phyloP scores from a whole-genome alignment of 2,888 invertebrate genomes.

The Fragum fragum region DNA sequence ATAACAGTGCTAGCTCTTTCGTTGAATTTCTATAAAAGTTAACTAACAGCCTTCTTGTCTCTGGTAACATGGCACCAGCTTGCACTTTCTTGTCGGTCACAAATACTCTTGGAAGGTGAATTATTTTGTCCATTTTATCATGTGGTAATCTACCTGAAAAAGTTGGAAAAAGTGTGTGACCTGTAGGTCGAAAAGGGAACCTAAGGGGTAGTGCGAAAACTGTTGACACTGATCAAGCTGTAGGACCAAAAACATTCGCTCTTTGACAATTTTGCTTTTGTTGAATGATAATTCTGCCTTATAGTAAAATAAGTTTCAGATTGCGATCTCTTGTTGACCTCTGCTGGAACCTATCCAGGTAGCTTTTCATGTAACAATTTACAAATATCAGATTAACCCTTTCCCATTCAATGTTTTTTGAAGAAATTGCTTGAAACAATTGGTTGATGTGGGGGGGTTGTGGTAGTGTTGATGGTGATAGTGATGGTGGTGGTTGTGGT shows the following conservation, averaged over 20 bases:
- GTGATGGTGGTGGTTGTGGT: too few species aligned
- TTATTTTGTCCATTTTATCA: not conserved
- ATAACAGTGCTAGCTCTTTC: not conserved
- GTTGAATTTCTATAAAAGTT: not conserved
- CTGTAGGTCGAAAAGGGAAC: too few species aligned
- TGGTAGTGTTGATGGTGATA: not conserved
- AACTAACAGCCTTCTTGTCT: not conserved
- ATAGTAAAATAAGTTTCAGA: slow-evolving; percentile 1
- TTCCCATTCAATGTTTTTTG: not conserved
- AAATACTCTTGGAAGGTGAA: not conserved
- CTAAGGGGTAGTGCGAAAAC: not conserved
- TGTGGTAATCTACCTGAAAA: not conserved
- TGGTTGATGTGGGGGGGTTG: not conserved
- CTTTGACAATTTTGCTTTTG: not conserved
- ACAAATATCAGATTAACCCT: not conserved
- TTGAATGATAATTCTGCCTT: not conserved
- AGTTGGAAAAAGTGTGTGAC: not conserved
- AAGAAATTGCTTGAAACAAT: not conserved
- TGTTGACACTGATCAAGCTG: too few species aligned
- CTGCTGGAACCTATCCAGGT: too few species aligned
- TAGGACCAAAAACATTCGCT: not conserved
- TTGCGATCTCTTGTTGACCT: too few species aligned
- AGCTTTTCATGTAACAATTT: not conserved
- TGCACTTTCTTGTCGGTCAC: not conserved
- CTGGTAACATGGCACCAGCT: not conserved